Evolutionary conservation across 2,113 vertebrate genomes (phyloP).

Genomic region (Mesembrinibis cayennensis): DNA sequence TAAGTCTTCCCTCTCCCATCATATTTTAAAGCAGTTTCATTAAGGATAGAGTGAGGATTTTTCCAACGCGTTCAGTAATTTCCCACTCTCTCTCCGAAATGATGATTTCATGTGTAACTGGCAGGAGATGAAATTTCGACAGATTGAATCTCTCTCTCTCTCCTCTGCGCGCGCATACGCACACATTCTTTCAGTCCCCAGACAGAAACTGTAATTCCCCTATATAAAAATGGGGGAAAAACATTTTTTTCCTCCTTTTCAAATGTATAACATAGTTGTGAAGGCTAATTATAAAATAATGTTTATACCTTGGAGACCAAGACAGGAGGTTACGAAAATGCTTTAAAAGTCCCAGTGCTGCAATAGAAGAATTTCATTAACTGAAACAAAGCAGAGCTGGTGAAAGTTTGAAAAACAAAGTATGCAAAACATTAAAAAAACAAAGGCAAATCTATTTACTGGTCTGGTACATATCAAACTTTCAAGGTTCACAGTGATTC

Average conservation of each 20-base stretch:
- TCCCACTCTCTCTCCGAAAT: constrained; percentile 39
- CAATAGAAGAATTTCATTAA: constrained; percentile 81
- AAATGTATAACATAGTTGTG: constrained; percentile 79
- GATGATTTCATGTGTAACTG: constrained; percentile 71
- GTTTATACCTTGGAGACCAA: constrained; percentile 79
- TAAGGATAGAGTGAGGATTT: constrained; percentile 63
- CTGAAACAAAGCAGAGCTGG: constrained; percentile 76
- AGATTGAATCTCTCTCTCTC: constrained; percentile 67
- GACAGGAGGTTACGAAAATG: constrained; percentile 76
- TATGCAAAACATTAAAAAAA: constrained; percentile 61
- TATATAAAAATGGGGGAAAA: constrained; percentile 69
- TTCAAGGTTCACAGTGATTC: constrained; percentile 51
- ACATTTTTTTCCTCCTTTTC: constrained; percentile 72
- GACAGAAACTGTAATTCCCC: constrained; percentile 74
- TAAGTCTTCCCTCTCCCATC: constrained; percentile 10
- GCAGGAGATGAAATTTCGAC: constrained; percentile 71
- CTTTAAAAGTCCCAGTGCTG: constrained; percentile 78
- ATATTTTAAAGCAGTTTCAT: constrained; percentile 66
- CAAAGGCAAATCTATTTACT: constrained; percentile 61
- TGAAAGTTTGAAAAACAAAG: constrained; percentile 77
- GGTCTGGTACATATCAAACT: constrained; percentile 57
- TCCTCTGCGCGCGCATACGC: neutral
- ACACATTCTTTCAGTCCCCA: constrained; percentile 72
- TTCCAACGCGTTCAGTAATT: constrained; percentile 52
- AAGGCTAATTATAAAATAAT: constrained; percentile 85